phyloP scores from a whole-genome alignment of 2,888 invertebrate species.

The Alviniconcha strummeri region DNA sequence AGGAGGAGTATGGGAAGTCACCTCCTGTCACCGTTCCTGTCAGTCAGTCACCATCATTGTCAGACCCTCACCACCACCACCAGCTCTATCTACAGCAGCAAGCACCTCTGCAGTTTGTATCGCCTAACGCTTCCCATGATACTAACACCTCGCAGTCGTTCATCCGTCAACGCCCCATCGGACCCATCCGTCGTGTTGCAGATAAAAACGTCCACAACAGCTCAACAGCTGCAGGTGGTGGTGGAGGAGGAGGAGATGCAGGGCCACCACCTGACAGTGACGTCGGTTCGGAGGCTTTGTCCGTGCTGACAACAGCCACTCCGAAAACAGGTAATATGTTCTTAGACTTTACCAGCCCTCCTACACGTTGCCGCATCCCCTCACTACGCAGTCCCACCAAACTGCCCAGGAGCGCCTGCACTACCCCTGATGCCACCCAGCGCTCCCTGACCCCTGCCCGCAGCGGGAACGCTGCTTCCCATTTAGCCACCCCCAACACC shows the following conservation, averaged over 20 bases:
- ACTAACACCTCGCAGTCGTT: not conserved
- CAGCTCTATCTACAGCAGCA: not conserved
- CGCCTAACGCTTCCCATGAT: not conserved
- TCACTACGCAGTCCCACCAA: slow-evolving; percentile 38
- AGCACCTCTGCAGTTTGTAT: not conserved
- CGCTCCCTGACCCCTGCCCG: slow-evolving; percentile 32
- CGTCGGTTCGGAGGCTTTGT: not conserved
- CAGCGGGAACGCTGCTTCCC: slow-evolving; percentile 30
- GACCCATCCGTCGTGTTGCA: slow-evolving; percentile 25
- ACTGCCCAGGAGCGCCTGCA: not conserved
- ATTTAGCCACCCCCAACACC: slow-evolving; percentile 33
- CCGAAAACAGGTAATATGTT: slow-evolving; percentile 49
- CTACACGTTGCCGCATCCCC: slow-evolving; percentile 39
- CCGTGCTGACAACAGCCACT: not conserved
- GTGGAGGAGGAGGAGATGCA: not conserved
- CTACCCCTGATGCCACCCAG: slow-evolving; percentile 19
- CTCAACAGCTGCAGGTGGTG: not conserved
- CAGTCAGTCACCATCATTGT: slow-evolving; percentile 15
- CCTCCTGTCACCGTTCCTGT: not conserved
- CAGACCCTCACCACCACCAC: not conserved
- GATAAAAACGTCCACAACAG: slow-evolving; percentile 2
- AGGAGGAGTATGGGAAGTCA: not conserved
- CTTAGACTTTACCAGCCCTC: slow-evolving; percentile 42
- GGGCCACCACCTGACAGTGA: slow-evolving; percentile 16
- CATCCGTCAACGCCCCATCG: slow-evolving; percentile 15